A percentile compares a stretch with the other conserved stretches of the same genome.
phyloP scores from a whole-genome alignment of 2,113 vertebrate species.

The Hypomesus transpacificus region DNA sequence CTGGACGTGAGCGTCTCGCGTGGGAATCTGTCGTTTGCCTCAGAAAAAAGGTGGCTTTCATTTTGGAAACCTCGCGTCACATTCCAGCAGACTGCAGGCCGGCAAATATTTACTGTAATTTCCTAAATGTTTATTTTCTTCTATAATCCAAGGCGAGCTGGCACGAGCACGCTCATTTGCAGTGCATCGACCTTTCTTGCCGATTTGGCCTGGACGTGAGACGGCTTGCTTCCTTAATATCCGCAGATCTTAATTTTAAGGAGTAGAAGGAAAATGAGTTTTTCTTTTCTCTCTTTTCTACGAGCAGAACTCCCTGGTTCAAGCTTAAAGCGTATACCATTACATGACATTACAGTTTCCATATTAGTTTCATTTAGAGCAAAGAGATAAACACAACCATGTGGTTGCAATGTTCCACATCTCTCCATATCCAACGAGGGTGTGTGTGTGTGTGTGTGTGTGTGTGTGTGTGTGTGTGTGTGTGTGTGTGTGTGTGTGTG shows the following conservation, averaged over 20 bases:
- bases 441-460: constrained; percentile 6
- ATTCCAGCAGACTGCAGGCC: constrained; percentile 45
- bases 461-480: too few relatives aligned
- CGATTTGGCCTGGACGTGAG: not conserved
- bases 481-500: too few relatives aligned
- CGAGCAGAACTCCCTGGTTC: constrained; percentile 16
- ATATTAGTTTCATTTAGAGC: constrained; percentile 53
- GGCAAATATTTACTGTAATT: constrained; percentile 70
- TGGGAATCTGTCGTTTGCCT: constrained; percentile 41
- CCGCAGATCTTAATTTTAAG: constrained; percentile 2
- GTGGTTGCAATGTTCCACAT: constrained; percentile 57
- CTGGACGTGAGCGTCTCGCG: constrained; percentile 8
- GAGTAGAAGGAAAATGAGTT: constrained; percentile 6
- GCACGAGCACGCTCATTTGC: constrained; percentile 20
- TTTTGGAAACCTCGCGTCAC: constrained; percentile 56
- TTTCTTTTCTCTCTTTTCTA: not conserved
- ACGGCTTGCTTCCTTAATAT: not conserved
- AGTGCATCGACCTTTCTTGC: constrained; percentile 23
- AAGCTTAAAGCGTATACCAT: constrained; percentile 37
- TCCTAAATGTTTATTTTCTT: constrained; percentile 61
- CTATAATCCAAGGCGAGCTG: constrained; percentile 44
- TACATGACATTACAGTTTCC: constrained; percentile 47
- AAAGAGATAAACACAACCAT: constrained; percentile 55
- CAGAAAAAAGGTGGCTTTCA: constrained; percentile 60
- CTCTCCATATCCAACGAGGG: constrained; percentile 50